These are phyloP conservation scores for Panagrolaimus sp. DNA, from an alignment of 1,140 invertebrate species.

Conservation along the genomic window DNA sequence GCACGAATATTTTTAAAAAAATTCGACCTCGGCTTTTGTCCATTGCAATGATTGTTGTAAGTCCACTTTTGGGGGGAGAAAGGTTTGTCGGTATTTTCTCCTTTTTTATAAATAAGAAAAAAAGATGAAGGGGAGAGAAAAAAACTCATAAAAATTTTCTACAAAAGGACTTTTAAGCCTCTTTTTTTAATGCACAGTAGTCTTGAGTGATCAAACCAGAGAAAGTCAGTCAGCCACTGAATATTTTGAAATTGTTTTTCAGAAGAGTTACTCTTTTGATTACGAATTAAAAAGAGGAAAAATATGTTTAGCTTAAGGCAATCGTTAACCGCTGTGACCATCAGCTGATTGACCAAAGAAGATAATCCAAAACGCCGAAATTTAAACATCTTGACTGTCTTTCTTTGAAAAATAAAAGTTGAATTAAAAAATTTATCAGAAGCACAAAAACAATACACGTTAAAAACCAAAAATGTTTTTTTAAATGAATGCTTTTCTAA, in stretches of 20 bases:
- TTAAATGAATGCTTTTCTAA: background rate
- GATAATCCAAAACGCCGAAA: background rate
- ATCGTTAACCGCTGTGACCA: conserved; percentile 7
- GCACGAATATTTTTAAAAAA: background rate
- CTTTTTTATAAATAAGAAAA: background rate
- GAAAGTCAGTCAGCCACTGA: background rate
- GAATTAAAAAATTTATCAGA: background rate
- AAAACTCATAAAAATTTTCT: background rate
- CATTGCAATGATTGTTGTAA: background rate
- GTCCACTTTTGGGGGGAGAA: background rate
- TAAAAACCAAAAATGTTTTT: background rate
- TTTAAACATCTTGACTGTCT: background rate
- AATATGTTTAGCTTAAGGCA: background rate
- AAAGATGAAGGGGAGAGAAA: conserved; percentile 4
- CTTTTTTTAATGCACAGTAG: conserved; percentile 9
- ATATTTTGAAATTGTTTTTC: too few species aligned
- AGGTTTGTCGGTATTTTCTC: background rate
- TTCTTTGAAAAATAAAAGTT: background rate
- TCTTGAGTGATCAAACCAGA: conserved; percentile 7
- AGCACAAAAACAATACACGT: conserved; percentile 6
- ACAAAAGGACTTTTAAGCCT: background rate
- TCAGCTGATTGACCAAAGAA: background rate
- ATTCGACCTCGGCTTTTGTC: conserved; percentile 11
- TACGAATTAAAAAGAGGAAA: background rate
- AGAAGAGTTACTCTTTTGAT: too few species aligned